These are phyloP conservation scores for Semnornis frantzii DNA, from an alignment of 2,113 vertebrate genomes.

Conservation along the genomic window DNA sequence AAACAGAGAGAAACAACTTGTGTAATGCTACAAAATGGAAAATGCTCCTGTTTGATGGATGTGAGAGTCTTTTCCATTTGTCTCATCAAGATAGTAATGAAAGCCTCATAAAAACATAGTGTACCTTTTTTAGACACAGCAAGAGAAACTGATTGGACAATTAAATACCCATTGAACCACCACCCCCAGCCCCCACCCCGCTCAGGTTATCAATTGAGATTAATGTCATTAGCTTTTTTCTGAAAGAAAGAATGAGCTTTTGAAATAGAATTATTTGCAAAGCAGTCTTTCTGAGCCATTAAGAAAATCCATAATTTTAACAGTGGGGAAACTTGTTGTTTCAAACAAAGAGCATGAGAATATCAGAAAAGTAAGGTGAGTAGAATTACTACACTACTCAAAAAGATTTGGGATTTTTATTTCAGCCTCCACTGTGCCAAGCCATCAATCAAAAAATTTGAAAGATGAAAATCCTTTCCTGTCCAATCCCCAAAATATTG, in stretches of 20 bases:
- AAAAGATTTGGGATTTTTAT: background rate
- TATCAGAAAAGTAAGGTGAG: background rate
- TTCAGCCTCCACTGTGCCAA: background rate
- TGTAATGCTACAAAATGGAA: background rate
- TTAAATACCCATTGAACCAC: background rate
- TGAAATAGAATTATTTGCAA: background rate
- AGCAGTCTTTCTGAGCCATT: background rate
- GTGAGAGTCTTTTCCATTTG: background rate
- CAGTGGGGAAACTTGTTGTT: background rate
- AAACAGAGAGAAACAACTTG: background rate
- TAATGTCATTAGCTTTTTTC: background rate
- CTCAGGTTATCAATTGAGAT: background rate
- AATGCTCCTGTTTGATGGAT: background rate
- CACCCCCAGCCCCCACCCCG: background rate
- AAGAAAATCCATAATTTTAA: background rate
- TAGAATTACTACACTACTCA: background rate
- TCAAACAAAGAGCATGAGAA: background rate
- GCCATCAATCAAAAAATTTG: background rate
- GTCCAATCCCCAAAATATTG: background rate
- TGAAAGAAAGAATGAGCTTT: background rate
- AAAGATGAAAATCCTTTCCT: background rate
- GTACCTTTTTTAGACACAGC: background rate
- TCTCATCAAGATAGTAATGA: background rate
- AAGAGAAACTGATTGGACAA: background rate
- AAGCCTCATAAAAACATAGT: background rate